Conservation (phyloP, 2,113 vertebrate species). For the cat (Felis catus) region DNA sequence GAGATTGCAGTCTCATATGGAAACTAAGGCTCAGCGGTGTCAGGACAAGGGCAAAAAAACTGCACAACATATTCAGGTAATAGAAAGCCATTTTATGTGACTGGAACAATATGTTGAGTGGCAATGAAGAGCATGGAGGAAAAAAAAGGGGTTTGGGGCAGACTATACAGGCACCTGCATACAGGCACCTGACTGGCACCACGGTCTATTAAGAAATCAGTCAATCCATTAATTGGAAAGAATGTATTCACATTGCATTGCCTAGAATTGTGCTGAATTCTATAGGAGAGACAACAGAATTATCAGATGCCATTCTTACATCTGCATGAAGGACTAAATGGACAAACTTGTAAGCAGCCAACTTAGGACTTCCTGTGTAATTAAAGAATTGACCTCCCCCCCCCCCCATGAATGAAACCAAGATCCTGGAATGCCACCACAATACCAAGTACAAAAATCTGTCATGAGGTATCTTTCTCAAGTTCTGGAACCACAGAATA, state of each 20-base stretch:
- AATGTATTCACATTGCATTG: background rate
- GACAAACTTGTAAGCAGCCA: background rate
- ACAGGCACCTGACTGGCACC: background rate
- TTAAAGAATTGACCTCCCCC: background rate
- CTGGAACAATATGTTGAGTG: background rate
- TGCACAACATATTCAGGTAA: too few relatives aligned
- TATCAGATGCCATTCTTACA: background rate
- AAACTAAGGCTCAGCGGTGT: background rate
- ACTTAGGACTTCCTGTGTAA: background rate
- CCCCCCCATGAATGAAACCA: background rate
- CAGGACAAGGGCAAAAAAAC: background rate
- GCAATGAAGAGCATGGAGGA: background rate
- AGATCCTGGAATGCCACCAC: background rate
- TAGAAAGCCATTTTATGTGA: background rate
- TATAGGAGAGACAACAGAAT: background rate
- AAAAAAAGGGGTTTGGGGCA: background rate
- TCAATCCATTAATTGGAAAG: background rate
- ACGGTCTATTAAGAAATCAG: background rate
- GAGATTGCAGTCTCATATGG: background rate
- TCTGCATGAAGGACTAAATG: background rate
- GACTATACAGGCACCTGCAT: too few relatives aligned
- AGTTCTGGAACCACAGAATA: background rate
- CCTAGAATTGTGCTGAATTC: background rate
- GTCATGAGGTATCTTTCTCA: background rate
- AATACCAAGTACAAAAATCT: background rate